Evolutionary conservation across 2,888 invertebrate species (phyloP).

Genomic region (Drosophila flavopinicola): DNA sequence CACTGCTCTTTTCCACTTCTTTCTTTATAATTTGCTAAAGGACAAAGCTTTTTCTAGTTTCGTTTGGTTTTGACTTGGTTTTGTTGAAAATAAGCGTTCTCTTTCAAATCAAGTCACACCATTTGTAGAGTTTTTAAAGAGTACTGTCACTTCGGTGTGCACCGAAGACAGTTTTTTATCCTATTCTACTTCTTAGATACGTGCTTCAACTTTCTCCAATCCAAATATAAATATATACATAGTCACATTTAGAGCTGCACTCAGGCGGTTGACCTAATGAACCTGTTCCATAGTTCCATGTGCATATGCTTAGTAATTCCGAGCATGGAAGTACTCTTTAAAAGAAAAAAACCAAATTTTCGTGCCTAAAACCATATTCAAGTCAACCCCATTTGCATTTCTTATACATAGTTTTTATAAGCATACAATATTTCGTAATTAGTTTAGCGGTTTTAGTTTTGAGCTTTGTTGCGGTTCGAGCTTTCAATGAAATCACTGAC

Average conservation of each 20-base stretch:
- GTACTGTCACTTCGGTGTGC: conserved; percentile 28
- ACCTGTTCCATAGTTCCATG: conserved; percentile 32
- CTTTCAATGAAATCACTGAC: conserved; percentile 71
- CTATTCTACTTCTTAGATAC: conserved; percentile 21
- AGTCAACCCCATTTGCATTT: conserved; percentile 34
- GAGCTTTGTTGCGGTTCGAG: conserved; percentile 63
- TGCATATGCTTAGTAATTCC: conserved; percentile 35
- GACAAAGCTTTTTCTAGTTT: conserved; percentile 36
- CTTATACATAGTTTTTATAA: conserved; percentile 17
- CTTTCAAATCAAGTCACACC: neutral
- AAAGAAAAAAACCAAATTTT: conserved; percentile 8
- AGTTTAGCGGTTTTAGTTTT: conserved; percentile 64
- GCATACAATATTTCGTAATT: conserved; percentile 36
- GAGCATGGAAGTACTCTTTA: conserved; percentile 35
- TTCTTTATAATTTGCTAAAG: conserved; percentile 33
- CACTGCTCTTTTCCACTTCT: neutral
- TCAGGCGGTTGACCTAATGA: conserved; percentile 44
- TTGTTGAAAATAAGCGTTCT: conserved; percentile 19
- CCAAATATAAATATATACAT: conserved; percentile 12
- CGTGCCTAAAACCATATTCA: conserved; percentile 18
- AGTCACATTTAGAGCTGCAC: conserved; percentile 53
- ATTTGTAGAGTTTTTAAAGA: conserved; percentile 21
- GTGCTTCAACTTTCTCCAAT: conserved; percentile 30
- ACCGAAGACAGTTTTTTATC: conserved; percentile 39
- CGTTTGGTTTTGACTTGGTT: conserved; percentile 8